Percentiles rank a stretch among this genome's conserved stretches.
These are phyloP conservation scores for Drosophila crucigera DNA, from an alignment of 2,888 invertebrate genomes.

Conservation along the genomic window DNA sequence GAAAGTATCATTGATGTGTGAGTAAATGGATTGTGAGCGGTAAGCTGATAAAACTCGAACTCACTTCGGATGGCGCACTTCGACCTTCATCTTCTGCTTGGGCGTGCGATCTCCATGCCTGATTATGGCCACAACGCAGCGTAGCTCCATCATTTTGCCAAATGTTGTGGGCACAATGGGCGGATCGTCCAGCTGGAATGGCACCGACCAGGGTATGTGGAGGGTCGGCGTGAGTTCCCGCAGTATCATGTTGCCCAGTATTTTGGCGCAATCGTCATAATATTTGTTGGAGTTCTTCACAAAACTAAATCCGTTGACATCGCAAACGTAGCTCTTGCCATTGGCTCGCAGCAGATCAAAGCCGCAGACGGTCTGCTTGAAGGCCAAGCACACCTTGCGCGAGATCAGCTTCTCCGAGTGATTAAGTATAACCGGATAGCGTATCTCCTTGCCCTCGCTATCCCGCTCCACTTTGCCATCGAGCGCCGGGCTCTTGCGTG, in stretches of 20 bases:
- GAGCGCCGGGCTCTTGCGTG: constrained; percentile 98
- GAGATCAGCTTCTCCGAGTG: constrained; percentile 99
- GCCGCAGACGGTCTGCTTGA: constrained; percentile 99
- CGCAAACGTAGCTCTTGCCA: constrained; percentile 99
- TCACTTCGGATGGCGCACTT: constrained; percentile 97
- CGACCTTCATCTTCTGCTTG: constrained; percentile 99
- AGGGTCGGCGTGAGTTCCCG: constrained; percentile 97
- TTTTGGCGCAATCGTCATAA: constrained; percentile 99
- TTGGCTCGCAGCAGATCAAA: constrained; percentile 99
- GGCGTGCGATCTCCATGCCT: constrained; percentile 99
- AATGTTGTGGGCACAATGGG: constrained; percentile 99
- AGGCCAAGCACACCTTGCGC: constrained; percentile 97
- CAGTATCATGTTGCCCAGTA: constrained; percentile 98
- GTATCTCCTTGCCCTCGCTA: constrained; percentile 98
- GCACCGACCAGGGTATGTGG: constrained; percentile 98
- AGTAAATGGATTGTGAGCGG: background rate
- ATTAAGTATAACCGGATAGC: constrained; percentile 98
- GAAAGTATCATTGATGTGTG: background rate
- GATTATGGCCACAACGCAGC: constrained; percentile 99
- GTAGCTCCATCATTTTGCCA: constrained; percentile 96
- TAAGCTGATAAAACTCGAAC: constrained; percentile 15
- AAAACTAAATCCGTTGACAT: constrained; percentile 99
- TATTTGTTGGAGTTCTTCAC: constrained; percentile 99
- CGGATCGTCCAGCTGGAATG: constrained; percentile 98
- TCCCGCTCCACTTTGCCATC: constrained; percentile 99